A percentile compares a stretch with the other conserved stretches of the same genome.
Evolutionary conservation across 2,888 invertebrate species (phyloP).

Genomic region (Phaonia tiefii): DNA sequence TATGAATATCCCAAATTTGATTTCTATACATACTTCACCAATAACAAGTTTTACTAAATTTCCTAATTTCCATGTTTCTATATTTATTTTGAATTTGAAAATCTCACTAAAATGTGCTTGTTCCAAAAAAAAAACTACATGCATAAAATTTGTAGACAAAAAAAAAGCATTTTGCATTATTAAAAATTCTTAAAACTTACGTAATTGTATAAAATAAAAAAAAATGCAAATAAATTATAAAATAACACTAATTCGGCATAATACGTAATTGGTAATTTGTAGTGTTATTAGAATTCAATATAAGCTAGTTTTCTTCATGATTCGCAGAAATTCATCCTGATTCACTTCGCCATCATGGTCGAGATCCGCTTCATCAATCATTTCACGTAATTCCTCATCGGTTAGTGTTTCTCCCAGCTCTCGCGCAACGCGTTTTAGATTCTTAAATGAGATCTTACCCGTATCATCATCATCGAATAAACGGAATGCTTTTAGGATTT

Average conservation of each 20-base stretch:
- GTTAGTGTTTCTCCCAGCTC: constrained; percentile 97
- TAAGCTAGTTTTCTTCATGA: constrained; percentile 98
- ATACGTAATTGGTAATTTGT: not conserved
- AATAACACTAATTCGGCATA: not conserved
- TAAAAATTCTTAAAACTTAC: constrained; percentile 13
- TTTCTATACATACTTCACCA: too few relatives aligned
- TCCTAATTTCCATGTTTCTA: constrained; percentile 8
- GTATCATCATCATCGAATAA: constrained; percentile 98
- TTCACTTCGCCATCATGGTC: constrained; percentile 98
- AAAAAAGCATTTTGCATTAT: constrained; percentile 23
- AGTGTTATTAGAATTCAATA: constrained; percentile 84
- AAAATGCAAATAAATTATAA: constrained; percentile 11
- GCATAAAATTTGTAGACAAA: constrained; percentile 28
- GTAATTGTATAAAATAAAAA: constrained; percentile 1
- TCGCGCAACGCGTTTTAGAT: constrained; percentile 95
- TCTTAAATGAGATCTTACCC: constrained; percentile 96
- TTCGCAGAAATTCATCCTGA: constrained; percentile 95
- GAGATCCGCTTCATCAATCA: constrained; percentile 98
- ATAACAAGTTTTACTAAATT: too few relatives aligned
- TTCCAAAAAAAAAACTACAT: constrained; percentile 23
- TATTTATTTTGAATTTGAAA: constrained; percentile 5
- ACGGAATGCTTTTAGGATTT: constrained; percentile 98
- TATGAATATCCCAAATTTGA: too few relatives aligned
- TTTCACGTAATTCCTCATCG: constrained; percentile 98
- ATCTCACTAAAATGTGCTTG: constrained; percentile 30